Conservation (phyloP, 2,888 invertebrate genomes). For the Notodonta dromedarius region DNA sequence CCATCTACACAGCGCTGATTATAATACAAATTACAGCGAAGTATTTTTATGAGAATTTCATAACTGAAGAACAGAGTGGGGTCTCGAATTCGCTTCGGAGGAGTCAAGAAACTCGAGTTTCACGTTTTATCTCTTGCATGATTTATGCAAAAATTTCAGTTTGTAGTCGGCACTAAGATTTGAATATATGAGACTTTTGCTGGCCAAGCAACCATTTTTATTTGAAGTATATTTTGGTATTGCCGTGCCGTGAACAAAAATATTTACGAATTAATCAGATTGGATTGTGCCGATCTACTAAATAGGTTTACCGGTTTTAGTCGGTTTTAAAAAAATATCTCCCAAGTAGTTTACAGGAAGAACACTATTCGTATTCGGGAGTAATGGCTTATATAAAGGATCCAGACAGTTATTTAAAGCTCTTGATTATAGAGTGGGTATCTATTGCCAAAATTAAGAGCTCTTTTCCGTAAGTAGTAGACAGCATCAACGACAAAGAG, state of each 20-base stretch:
- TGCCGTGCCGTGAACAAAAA: constrained; percentile 7
- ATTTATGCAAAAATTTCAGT: constrained; percentile 19
- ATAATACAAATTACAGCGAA: constrained; percentile 19
- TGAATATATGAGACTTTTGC: constrained; percentile 1
- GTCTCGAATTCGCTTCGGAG: background rate
- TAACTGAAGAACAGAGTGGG: constrained; percentile 6
- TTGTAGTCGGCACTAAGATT: constrained; percentile 9
- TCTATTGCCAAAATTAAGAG: too few relatives aligned
- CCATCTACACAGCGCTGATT: constrained; percentile 7
- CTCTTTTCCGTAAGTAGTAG: too few relatives aligned
- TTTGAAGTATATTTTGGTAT: constrained; percentile 4
- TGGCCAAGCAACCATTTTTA: constrained; percentile 4
- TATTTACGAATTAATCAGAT: constrained; percentile 11
- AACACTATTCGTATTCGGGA: too few relatives aligned
- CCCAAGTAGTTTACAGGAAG: too few relatives aligned
- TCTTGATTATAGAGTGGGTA: too few relatives aligned
- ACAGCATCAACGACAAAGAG: too few relatives aligned
- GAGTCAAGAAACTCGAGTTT: constrained; percentile 15
- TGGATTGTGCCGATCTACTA: too few relatives aligned
- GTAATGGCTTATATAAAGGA: too few relatives aligned
- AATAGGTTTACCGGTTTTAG: too few relatives aligned
- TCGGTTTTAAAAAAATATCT: too few relatives aligned
- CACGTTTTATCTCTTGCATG: constrained; percentile 11
- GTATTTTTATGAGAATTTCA: constrained; percentile 17
- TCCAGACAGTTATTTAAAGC: too few relatives aligned